A percentile compares a stretch with the other conserved stretches of the same genome.
Evolutionary conservation across 2,888 invertebrate genomes (phyloP).

Genomic region (Melieria picta): DNA sequence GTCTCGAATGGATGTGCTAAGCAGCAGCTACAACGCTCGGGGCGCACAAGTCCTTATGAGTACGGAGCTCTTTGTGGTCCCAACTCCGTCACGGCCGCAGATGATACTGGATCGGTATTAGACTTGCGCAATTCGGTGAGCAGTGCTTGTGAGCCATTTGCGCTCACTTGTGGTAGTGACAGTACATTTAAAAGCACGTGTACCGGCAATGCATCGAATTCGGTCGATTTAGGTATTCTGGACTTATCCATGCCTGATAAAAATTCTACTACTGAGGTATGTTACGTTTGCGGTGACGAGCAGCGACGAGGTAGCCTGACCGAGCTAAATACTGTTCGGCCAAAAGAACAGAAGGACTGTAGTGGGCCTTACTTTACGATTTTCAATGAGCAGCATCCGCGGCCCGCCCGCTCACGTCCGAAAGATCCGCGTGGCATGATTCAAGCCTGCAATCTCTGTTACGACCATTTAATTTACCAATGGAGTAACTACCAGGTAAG

Average conservation of each 20-base stretch:
- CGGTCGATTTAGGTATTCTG: constrained; percentile 83
- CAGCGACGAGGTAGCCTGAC: constrained; percentile 83
- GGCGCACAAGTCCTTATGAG: constrained; percentile 27
- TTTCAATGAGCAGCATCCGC: constrained; percentile 81
- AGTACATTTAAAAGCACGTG: constrained; percentile 40
- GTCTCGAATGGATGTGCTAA: not conserved
- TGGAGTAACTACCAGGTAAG: constrained; percentile 82
- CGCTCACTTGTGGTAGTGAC: constrained; percentile 37
- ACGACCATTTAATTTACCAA: constrained; percentile 85
- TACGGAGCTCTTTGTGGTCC: constrained; percentile 33
- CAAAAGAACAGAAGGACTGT: constrained; percentile 65
- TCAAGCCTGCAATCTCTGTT: constrained; percentile 85
- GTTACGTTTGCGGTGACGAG: constrained; percentile 91
- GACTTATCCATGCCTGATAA: constrained; percentile 93
- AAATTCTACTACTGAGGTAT: constrained; percentile 89
- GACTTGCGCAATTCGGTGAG: constrained; percentile 64
- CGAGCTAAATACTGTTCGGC: constrained; percentile 73
- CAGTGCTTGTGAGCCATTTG: constrained; percentile 37
- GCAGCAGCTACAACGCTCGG: constrained; percentile 48
- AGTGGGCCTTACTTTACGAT: constrained; percentile 78
- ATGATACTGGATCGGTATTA: constrained; percentile 59
- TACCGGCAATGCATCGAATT: constrained; percentile 53
- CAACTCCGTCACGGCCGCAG: constrained; percentile 21
- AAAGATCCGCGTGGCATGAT: constrained; percentile 84
- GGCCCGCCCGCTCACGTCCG: constrained; percentile 85